Base-by-base conservation (phyloP, 2,888 invertebrate genomes). In the Polyploca ridens region DNA sequence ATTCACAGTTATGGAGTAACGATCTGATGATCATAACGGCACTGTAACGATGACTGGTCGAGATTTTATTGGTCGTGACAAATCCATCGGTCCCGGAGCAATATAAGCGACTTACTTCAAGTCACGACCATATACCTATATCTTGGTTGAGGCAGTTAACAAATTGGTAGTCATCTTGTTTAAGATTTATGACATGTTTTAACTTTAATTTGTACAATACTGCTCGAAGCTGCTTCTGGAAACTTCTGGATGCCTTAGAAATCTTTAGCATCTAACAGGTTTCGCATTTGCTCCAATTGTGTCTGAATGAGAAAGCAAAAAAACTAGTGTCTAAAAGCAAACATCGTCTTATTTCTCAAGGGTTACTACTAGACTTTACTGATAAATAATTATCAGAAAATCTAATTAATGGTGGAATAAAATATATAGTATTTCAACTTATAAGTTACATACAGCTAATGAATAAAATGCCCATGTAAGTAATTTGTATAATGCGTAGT, bases 31-130 rank as follows among this genome's bases (percentile, higher is more conserved):
- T 19, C 19, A 14, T 61, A 41, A 61, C 41, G 61, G 41, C 19
- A 2, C 11, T 19, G 41, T 19, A 54, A 54, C 19, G 54, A 63
- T 49, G 60, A 60, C 58, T 44, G 61, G 35, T 54, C 57, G 41
- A 7, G 38, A 44, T 60, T 58, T 63, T 62, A 69, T 67, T 69
- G 64, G 65, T 66, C 69, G 72, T 69, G 72, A 68, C 73, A 67
- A 75, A 76, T 71, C 70, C 58, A 68, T 66, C 62, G 33, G 64
- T 33, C 14, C 0, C 62, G 65, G 19, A 61, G 38, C 44, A 19
- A 61, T 61, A 41, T 61, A 6, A 41, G 27, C 13, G 5, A 38
- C 35, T 60, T 61, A 54, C 54, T 54, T 19, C 54, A 54, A 54
- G 41, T 41, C 61, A 61, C 61, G 61, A 41, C 13, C 13, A 27